Evolutionary conservation across 2,113 vertebrate genomes (phyloP), one percentile per base, ranked within the genome.

Genomic region (Elachura formosa): DNA sequence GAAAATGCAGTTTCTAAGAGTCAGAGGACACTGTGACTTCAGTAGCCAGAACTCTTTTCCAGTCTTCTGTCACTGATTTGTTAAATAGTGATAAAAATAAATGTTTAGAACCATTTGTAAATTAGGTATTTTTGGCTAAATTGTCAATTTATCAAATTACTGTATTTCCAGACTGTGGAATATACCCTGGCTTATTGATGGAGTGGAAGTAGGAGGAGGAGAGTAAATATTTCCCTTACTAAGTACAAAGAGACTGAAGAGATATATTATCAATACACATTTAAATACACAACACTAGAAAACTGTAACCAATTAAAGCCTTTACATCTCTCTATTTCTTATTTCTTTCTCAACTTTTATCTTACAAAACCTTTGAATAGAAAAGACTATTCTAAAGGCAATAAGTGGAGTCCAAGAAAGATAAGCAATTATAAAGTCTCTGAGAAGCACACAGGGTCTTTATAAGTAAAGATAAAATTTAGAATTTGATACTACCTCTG

Each of bases 301-400:
- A 17, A 31, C 51, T n/a, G n/a, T n/a, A 91, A 77, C 67, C 91
- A 95, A 85, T 95, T 96, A 96, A 95, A 94, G 46, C 15, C 15
- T 59, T 89, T 74, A 48, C 63, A 83, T 73, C 46, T 67, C 84
- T 71, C 52, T 43, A 7, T 56, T 92, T 89, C 89, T 95, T 96
- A 93, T 89, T 87, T 95, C 62, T 55, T 23, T 77, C 67, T 85
- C 75, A 92, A 75, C 45, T 87, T 77, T 94, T 94, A 94, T 95
- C 91, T 85, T 84, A 62, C 79, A 62, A 94, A 92, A 83, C 54
- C 81, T 95, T 66, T 83, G 82, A 93, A 79, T 59, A 78, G 64
- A 73, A 93, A 95, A 92, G 63, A 66, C 34, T 12, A 40, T 54
- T 92, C 62, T 72, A 45, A 82, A 91, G 62, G 62, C 74, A 79